These are phyloP conservation scores for Crotalus viridis DNA, from an alignment of 2,113 vertebrate species.

Conservation along the genomic window DNA sequence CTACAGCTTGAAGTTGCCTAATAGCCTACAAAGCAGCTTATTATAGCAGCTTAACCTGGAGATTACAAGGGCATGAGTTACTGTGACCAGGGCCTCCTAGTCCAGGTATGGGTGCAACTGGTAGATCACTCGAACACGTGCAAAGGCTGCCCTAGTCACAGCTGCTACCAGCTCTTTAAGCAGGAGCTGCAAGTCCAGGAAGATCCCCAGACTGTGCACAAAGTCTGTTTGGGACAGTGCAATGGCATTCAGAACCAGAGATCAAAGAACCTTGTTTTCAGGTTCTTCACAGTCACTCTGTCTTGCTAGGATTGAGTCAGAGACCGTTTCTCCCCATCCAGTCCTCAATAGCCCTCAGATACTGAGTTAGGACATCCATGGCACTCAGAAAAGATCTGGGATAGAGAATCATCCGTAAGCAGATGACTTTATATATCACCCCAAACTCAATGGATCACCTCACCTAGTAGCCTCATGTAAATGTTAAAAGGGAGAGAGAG, in stretches of 20 bases:
- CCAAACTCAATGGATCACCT: neutral
- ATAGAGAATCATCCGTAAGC: neutral
- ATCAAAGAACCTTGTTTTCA: no score
- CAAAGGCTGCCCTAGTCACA: no score
- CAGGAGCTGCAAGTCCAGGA: neutral
- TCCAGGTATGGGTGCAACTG: neutral
- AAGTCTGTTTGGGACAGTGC: neutral
- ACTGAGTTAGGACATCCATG: no score
- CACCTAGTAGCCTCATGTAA: neutral
- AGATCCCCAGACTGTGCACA: neutral
- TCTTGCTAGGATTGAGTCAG: no score
- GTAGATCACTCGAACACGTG: neutral
- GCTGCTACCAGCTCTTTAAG: neutral
- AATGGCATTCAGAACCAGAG: neutral
- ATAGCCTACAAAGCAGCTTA: neutral
- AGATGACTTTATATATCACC: neutral
- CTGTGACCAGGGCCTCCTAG: no score
- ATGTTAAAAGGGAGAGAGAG: neutral
- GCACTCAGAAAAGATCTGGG: neutral
- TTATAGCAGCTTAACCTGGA: neutral
- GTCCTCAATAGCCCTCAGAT: neutral
- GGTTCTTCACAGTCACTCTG: no score
- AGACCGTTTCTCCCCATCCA: neutral
- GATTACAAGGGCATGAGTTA: neutral
- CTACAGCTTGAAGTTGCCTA: neutral